Evolutionary conservation across 1,140 invertebrate species (phyloP), one percentile per base, ranked within the genome.

Genomic region (Pseudomyrmex gracilis): DNA sequence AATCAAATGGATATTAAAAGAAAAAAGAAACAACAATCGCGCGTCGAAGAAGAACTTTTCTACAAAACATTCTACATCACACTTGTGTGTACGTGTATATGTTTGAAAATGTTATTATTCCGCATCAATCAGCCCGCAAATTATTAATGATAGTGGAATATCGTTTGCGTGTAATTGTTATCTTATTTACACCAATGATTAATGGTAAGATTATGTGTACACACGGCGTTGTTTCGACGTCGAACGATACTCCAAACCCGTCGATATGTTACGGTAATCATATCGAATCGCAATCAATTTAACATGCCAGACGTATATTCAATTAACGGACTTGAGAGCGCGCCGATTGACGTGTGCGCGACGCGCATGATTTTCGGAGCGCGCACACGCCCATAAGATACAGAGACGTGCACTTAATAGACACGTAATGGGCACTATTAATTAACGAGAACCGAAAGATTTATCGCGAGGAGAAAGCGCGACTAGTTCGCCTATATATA

Each of bases 181-280:
- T 80, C 66, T 70, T 80, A 80, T 80, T 80, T 80, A 71, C 45
- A 58, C n/a, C 76, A 66, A 80, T 80, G 66, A 80, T 80, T 80
- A 71, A 80, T 80, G 67, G 45, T 47, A 57, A 66, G 12, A 80
- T 80, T 80, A 70, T 80, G 20, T 70, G 53, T 80, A 80, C 12
- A 49, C 53, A 47, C 34, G n/a, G 51, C 20, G 22, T 22, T 34
- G 45, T 71, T 57, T 49, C 73, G 34, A 55, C 20, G 24, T 76
- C 43, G 58, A 58, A 55, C 58, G 70, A 22, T 57, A 83, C 47
- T 24, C 47, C 24, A 47, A 34, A n/a, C 2, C 43, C 58, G 34
- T 49, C 73, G 61, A 78, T 76, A 77, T n/a, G 70, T 77, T 66
- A 83, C 82, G 51, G 53, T 49, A 71, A 80, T 80, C 76, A 71